Base-by-base conservation (phyloP, 2,113 vertebrate species). In the Elachura formosa region DNA sequence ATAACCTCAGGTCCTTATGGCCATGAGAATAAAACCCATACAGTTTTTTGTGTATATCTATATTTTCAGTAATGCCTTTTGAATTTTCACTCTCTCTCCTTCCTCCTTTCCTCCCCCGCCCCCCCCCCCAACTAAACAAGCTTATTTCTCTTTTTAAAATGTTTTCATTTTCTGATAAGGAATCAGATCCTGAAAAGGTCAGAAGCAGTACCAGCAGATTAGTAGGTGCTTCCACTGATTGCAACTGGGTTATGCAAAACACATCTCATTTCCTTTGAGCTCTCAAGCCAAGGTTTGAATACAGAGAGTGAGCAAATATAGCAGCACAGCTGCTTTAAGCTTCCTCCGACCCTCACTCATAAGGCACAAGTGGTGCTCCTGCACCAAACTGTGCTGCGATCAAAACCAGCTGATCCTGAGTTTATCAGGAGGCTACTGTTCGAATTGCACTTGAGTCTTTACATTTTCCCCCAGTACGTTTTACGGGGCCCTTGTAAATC, bases 231-330 rank as follows among this genome's bases (percentile, higher is more conserved):
- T 95, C 83, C 95, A 96, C 92, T 96, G 90, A 93, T 94, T 96
- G 95, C 90, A 88, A 90, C 94, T 88, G 92, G 87, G 90, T 91
- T 96, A 93, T 90, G 85, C 94, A 96, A 96, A 96, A 92, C 94
- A 92, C 74, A 93, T 95, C 82, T 95, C 87, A 94, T 94, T 96
- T 96, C 93, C 92, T 95, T 95, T 91, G 77, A 95, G 84, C 84
- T 91, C 93, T 97, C 87, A 71, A 93, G 91, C 96, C 95, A 96
- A 93, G 93, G 94, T 93, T 12, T 95, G 94, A 96, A 97, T 92
- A 61, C 76, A 85, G 91, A 96, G 89, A 90, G 80, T 7, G 64
- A 91, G 73, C 92, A 96, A 94, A 97, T 97, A 87, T 95, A 96
- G 94, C 79, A 95, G 91, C 90, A 76, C 93, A 96, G 89, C 92